phyloP scores from a whole-genome alignment of 2,113 vertebrate species.

The Enhydra lutris region DNA sequence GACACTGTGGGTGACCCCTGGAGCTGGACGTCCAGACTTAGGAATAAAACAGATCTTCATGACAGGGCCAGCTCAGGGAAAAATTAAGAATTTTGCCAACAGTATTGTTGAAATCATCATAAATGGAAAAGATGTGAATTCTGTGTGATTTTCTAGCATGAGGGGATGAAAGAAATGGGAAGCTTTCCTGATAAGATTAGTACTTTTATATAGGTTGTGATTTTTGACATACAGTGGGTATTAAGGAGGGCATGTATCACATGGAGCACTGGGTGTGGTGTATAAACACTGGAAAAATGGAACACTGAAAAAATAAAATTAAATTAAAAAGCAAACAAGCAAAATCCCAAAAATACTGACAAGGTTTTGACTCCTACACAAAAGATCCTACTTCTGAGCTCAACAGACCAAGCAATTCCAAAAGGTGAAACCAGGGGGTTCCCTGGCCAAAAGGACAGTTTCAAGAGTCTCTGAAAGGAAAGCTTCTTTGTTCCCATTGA shows the following conservation, averaged over 20 bases:
- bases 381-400: conserved; percentile 6
- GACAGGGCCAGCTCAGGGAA: neutral
- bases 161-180: neutral
- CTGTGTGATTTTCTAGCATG: neutral
- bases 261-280: too few species aligned
- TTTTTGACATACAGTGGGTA: neutral
- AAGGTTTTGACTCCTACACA: neutral
- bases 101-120: conserved; percentile 5
- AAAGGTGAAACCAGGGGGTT: neutral
- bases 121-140: neutral
- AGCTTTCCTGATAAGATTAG: neutral
- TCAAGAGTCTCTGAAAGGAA: neutral
- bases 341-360: neutral
- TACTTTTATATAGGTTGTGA: neutral
- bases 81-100: neutral
- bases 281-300: too few species aligned
- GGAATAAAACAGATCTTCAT: neutral
- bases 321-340: too few species aligned
- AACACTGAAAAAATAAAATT: too few species aligned
- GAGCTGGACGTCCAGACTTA: neutral
- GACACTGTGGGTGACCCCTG: neutral
- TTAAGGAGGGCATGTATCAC: too few species aligned
- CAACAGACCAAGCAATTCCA: neutral
- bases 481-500: neutral
- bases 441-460: neutral